phyloP scores from a whole-genome alignment of 1,140 invertebrate species.

The Zelostemma sp. region DNA sequence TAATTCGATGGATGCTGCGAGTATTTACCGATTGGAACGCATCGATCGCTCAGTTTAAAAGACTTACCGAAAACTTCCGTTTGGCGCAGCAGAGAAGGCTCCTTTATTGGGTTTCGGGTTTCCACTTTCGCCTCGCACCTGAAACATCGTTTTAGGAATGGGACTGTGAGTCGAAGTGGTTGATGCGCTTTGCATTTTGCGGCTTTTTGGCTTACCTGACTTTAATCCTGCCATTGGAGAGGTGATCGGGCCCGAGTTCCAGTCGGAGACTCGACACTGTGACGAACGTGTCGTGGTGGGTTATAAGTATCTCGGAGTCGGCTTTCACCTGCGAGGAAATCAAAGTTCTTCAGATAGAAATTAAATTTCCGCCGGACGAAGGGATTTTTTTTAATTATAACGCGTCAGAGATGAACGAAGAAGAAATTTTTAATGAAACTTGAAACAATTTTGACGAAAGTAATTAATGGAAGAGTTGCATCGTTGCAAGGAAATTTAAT shows the following conservation, averaged over 20 bases:
- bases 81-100: conserved; percentile 42
- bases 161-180: neutral
- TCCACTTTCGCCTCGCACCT: conserved; percentile 59
- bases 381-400: too few species aligned
- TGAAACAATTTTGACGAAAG: neutral
- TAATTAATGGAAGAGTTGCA: neutral
- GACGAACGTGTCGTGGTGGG: conserved; percentile 56
- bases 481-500: neutral
- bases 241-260: conserved; percentile 63
- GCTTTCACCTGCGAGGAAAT: conserved; percentile 57
- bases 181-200: neutral
- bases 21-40: neutral
- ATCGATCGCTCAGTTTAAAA: conserved; percentile 18
- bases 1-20: neutral
- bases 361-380: too few species aligned
- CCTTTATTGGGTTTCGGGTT: conserved; percentile 40
- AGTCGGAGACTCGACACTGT: conserved; percentile 62
- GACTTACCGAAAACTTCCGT: conserved; percentile 64
- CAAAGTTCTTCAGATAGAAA: neutral
- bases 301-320: conserved; percentile 53
- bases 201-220: conserved; percentile 54
- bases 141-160: conserved; percentile 34
- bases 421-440: too few species aligned
- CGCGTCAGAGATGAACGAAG: too few species aligned
- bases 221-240: conserved; percentile 61